Evolutionary conservation across 2,888 invertebrate genomes (phyloP).

Genomic region (Theretra japonica): DNA sequence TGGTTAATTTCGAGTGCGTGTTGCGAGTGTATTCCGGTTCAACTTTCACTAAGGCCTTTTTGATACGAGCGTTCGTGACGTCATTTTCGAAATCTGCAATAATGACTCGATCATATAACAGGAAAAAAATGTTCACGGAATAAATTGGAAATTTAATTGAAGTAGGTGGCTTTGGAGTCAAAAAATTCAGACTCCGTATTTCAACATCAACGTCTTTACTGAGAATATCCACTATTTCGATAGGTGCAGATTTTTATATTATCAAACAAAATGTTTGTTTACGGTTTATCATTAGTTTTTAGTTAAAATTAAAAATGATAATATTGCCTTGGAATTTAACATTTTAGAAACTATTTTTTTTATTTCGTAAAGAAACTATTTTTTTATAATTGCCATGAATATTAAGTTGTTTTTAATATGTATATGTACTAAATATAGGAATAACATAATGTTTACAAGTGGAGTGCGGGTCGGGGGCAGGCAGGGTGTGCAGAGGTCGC

Average conservation of each 20-base stretch:
- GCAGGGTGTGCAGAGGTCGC: conserved; percentile 19
- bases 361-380: too few relatives aligned
- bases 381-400: neutral
- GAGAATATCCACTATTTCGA: too few relatives aligned
- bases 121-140: too few relatives aligned
- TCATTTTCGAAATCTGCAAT: conserved; percentile 1
- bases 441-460: conserved; percentile 4
- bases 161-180: too few relatives aligned
- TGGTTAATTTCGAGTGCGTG: neutral
- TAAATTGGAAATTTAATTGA: too few relatives aligned
- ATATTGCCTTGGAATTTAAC: too few relatives aligned
- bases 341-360: too few relatives aligned
- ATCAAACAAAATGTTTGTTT: too few relatives aligned
- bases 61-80: neutral
- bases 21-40: conserved; percentile 5
- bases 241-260: too few relatives aligned
- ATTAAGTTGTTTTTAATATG: neutral
- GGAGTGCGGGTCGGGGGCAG: neutral
- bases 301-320: neutral
- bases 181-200: too few relatives aligned
- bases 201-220: too few relatives aligned
- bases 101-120: neutral
- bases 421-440: neutral
- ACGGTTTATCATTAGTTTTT: neutral
- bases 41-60: neutral